Base-by-base conservation (phyloP, 2,797 vertebrate species). In the Neosilurus hyrtlii region DNA sequence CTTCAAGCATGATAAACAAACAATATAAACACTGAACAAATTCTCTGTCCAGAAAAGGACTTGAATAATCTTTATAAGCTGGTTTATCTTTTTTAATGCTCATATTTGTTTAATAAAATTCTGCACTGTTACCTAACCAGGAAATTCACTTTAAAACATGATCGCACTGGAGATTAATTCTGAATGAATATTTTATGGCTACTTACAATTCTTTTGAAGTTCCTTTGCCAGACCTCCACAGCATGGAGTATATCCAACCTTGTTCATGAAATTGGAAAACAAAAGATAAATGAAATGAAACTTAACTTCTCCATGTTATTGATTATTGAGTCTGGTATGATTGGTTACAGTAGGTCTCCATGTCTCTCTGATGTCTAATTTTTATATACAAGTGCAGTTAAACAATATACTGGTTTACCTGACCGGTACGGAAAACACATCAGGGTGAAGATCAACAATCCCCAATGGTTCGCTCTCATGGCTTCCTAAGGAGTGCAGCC, bases 121-220 rank as follows among this genome's bases (percentile, higher is more conserved):
- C 14, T 30, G 3, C 26, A 6, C 9, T 35, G 26, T 54, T 73
- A 54, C 18, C 6, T 24, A 6, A 22, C 9, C 14, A 26, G 70
- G 22, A 72, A 52, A 52, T 52, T 52, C 12, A 56, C 6, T 14
- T 59, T 14, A 37, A 75, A 10, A 37, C n/a, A 54, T 6, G 7
- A 22, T 8, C 9, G 59, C 54, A 35, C 26, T 37, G 3, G 0
- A 57, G 26, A 20, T 56, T 10, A 56, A 20, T 52, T 30, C 24
- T 22, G 43, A 43, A 72, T 65, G 20, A 62, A 14, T 15, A 62
- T 5, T 54, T 73, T 30, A 16, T 7, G 4, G 56, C 16, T 71
- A 95, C 97, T 96, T 91, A 96, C 96, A 24, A 98, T 95, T 91
- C 96, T 94, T 89, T 95, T 96, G 88, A 89, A 98, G 86, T 95